Conservation (phyloP, 2,113 vertebrate species). For the Psettodes erumei region DNA sequence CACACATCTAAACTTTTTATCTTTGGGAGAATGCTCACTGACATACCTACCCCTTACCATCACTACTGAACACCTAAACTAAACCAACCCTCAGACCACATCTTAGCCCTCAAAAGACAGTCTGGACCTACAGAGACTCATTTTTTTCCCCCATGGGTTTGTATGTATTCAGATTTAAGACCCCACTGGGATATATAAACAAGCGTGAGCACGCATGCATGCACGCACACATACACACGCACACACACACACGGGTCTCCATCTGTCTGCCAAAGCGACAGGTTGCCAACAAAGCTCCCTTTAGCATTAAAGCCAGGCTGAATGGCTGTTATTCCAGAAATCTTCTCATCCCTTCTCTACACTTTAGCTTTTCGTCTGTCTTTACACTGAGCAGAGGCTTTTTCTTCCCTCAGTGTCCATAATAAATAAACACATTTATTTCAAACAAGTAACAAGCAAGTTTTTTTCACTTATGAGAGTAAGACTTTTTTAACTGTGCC, state of each 20-base stretch:
- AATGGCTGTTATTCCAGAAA: constrained; percentile 14
- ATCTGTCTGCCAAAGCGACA: constrained; percentile 45
- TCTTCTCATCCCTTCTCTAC: constrained; percentile 36
- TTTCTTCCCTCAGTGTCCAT: not conserved
- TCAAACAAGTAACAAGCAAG: not conserved
- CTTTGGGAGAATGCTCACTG: no score
- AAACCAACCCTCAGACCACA: no score
- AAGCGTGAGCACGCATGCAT: constrained; percentile 13
- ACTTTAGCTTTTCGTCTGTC: constrained; percentile 26
- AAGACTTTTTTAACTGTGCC: not conserved
- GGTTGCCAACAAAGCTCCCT: constrained; percentile 8
- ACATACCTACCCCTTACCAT: no score
- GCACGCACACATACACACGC: constrained; percentile 20
- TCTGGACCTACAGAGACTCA: no score
- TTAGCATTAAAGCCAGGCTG: not conserved
- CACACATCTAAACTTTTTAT: no score
- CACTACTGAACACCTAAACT: no score
- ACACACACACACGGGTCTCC: constrained; percentile 8
- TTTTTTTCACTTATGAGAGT: constrained; percentile 5
- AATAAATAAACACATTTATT: constrained; percentile 3
- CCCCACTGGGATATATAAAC: no score
- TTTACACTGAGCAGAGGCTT: constrained; percentile 16
- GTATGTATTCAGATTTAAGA: no score
- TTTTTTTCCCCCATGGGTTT: no score
- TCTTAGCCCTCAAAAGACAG: no score